Conservation (phyloP, 53 echinoderm and acorn worm species). For the Holothuria scabra region DNA sequence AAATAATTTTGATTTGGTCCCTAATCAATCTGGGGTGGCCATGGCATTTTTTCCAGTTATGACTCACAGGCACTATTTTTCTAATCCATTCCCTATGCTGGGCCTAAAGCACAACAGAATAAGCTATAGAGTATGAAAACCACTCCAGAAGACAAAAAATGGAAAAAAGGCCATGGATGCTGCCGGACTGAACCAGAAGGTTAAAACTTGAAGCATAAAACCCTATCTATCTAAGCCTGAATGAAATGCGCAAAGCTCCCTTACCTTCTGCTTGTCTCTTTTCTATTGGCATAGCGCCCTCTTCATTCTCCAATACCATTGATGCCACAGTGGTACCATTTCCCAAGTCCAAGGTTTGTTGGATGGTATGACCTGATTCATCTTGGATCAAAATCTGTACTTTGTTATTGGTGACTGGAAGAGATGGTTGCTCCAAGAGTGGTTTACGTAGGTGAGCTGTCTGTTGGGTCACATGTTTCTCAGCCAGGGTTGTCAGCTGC, state of each 20-base stretch:
- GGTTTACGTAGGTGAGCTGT: slow-evolving; percentile 80
- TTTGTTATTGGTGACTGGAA: slow-evolving; percentile 35
- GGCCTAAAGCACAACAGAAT: too few species aligned
- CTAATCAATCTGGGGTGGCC: too few species aligned
- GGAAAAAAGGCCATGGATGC: too few species aligned
- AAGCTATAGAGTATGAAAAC: too few species aligned
- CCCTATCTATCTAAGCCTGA: too few species aligned
- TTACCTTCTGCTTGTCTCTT: slow-evolving; percentile 60
- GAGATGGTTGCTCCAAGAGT: slow-evolving; percentile 35
- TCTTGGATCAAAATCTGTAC: slow-evolving; percentile 48
- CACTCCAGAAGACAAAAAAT: too few species aligned
- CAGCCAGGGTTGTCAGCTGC: slow-evolving; percentile 88
- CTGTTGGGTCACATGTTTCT: slow-evolving; percentile 78
- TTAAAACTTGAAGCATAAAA: too few species aligned
- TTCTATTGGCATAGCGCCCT: slow-evolving; percentile 25
- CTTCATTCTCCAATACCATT: slow-evolving; percentile 8
- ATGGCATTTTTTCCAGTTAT: too few species aligned
- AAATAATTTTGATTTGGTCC: too few species aligned
- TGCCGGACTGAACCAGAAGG: too few species aligned
- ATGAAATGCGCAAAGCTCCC: not conserved
- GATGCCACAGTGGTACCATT: slow-evolving; percentile 30
- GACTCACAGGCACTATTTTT: too few species aligned
- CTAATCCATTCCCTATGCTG: too few species aligned
- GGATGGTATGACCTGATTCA: slow-evolving; percentile 45
- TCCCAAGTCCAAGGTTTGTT: slow-evolving; percentile 43